Base-by-base conservation (phyloP, 2,113 vertebrate species). In the Rhizomys pruinosus region DNA sequence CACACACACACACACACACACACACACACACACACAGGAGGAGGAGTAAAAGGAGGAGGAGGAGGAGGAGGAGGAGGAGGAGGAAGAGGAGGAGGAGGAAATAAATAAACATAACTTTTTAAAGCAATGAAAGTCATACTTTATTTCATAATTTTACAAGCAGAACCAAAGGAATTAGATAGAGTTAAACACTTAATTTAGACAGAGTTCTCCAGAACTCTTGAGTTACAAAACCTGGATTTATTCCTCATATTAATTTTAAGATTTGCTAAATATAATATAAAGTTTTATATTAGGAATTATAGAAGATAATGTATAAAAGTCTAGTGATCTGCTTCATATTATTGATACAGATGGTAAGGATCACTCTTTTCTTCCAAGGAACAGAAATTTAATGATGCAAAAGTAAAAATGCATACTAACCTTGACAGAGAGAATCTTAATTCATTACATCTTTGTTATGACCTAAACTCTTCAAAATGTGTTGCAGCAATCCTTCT, bases 391-490 rank as follows among this genome's bases (percentile, higher is more conserved):
- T 64, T 77, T 95, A 88, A 86, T 96, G 63, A 89, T 17, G 63
- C 22, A 59, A 39, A 86, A 7, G 27, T 92, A 84, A 89, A 92
- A 94, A 71, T 66, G 87, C 4, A 5, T 55, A 61, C 61, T 63
- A 82, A 73, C 64, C 78, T 84, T 89, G 90, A 97, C 71, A 57
- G 27, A 82, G 32, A 61, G n/a, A 86, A 95, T 88, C 94, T 96
- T 95, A 87, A 91, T 96, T 96, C 82, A 96, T 95, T 93, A 84
- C 87, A 90, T 82, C 78, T 91, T 93, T 97, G 84, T 96, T 94
- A 94, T 94, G 90, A 92, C 94, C 91, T 95, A 90, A 96, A 95
- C 57, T 95, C 94, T 94, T 98, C 90, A 94, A 93, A 95, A 93
- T 2, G 3, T 89, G 79, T 96, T 97, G 86, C 95, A 91, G 69